Evolutionary conservation across 2,888 invertebrate genomes (phyloP).

Genomic region (Phrixothrix hirtus): DNA sequence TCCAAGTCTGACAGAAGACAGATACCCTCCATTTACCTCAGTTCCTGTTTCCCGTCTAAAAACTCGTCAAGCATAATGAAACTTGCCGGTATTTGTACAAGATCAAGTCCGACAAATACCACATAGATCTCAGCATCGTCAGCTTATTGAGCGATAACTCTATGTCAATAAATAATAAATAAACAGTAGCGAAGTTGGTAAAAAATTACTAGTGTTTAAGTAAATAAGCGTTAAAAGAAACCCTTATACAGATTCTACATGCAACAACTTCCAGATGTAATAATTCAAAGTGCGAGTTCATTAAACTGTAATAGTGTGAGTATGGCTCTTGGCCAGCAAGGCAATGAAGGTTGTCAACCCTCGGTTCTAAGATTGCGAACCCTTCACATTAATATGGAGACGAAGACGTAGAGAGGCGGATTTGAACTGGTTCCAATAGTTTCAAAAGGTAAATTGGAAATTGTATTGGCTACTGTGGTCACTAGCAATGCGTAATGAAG

Average conservation of each 20-base stretch:
- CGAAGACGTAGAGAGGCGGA: constrained; percentile 7
- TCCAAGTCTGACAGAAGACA: constrained; percentile 31
- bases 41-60: constrained; percentile 29
- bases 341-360: constrained; percentile 19
- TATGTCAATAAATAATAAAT: too few relatives aligned
- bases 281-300: constrained; percentile 12
- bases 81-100: constrained; percentile 34
- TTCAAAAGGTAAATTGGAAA: neutral
- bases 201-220: too few relatives aligned
- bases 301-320: constrained; percentile 15
- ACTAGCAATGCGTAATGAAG: constrained; percentile 10
- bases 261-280: too few relatives aligned
- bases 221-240: too few relatives aligned
- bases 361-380: constrained; percentile 3
- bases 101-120: constrained; percentile 27
- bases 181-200: too few relatives aligned
- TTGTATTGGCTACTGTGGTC: constrained; percentile 9
- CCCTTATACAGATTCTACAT: too few relatives aligned
- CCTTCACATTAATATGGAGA: constrained; percentile 12
- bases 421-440: constrained; percentile 1
- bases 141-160: too few relatives aligned
- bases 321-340: constrained; percentile 18
- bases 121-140: constrained; percentile 19
- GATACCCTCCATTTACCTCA: constrained; percentile 36
- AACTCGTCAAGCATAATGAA: constrained; percentile 36